Percentiles rank a stretch among this genome's conserved stretches.
phyloP scores from a whole-genome alignment of 1,140 invertebrate species.

The Yoshiicerus persimilis region DNA sequence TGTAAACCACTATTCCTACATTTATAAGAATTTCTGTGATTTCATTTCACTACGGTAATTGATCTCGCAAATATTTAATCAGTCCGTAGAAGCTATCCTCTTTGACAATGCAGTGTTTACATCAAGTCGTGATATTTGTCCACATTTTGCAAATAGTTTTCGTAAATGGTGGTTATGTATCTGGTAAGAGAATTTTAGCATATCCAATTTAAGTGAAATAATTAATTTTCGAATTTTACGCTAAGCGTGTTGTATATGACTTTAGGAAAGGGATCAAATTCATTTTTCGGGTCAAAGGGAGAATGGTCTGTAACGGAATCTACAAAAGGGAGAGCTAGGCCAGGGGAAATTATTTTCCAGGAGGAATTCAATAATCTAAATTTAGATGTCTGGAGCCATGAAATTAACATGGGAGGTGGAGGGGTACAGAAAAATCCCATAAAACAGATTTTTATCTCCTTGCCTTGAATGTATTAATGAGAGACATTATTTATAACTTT shows the following conservation, averaged over 20 bases:
- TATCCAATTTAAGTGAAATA: neutral
- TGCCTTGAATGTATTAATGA: too few species aligned
- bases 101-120: neutral
- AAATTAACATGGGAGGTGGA: conserved; percentile 38
- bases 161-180: neutral
- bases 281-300: neutral
- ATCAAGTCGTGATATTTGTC: neutral
- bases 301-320: conserved; percentile 41
- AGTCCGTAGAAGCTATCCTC: neutral
- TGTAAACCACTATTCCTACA: too few species aligned
- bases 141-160: neutral
- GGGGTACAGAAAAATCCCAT: conserved; percentile 17
- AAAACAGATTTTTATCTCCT: neutral
- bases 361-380: conserved; percentile 40
- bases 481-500: too few species aligned
- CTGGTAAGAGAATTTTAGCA: neutral
- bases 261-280: neutral
- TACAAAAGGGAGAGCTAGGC: conserved; percentile 3
- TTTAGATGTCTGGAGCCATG: conserved; percentile 37
- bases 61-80: neutral
- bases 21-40: too few species aligned
- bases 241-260: too few species aligned
- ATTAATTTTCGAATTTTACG: too few species aligned
- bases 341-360: conserved; percentile 40
- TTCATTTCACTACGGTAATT: too few species aligned